Evolutionary conservation across 2,888 invertebrate species (phyloP).

Genomic region (Copidosoma aretas): DNA sequence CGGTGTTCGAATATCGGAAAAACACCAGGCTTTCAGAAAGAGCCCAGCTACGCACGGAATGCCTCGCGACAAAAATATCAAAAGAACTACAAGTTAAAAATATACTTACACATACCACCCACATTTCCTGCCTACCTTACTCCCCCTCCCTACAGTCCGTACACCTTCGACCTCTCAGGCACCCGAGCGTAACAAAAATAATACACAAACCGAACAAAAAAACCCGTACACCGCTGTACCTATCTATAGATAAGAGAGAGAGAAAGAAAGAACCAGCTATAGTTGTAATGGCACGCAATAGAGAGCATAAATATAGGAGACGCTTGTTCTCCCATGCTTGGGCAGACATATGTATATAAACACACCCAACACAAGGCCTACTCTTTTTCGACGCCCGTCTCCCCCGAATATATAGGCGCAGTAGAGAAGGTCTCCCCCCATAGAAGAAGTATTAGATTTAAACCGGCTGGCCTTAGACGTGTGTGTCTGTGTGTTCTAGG

Average conservation of each 20-base stretch:
- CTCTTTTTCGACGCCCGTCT: not conserved
- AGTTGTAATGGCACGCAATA: constrained; percentile 31
- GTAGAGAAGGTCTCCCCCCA: not conserved
- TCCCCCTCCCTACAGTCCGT: too few relatives aligned
- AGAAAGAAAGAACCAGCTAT: not conserved
- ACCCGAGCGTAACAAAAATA: too few relatives aligned
- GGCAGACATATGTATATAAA: not conserved
- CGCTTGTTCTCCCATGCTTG: not conserved
- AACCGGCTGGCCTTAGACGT: constrained; percentile 41
- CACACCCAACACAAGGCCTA: not conserved
- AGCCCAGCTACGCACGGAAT: not conserved
- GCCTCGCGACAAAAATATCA: constrained; percentile 1
- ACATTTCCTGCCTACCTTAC: constrained; percentile 21
- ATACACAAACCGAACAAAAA: not conserved
- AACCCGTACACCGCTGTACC: not conserved
- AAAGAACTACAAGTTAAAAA: constrained; percentile 20
- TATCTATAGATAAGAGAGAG: not conserved
- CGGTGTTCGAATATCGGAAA: too few relatives aligned
- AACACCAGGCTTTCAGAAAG: too few relatives aligned
- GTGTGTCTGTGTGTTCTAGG: constrained; percentile 49
- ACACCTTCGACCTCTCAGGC: too few relatives aligned
- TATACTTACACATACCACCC: constrained; percentile 1
- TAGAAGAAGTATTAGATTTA: constrained; percentile 34
- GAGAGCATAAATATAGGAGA: too few relatives aligned
- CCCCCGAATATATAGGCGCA: not conserved